Conservation (phyloP, 1,140 invertebrate genomes). For the silkworm (Bombyx mori) region ASM3026992v2 NC_085115.1:7044501-7045000, state of each 20-base stretch:
- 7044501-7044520: not conserved
- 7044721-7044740: not conserved
- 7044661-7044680: conserved; percentile 78
- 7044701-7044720: conserved; percentile 74
- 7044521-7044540: not conserved
- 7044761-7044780: too few species aligned
- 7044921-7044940: too few species aligned
- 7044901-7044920: too few species aligned
- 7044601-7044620: conserved; percentile 78
- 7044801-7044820: too few species aligned
- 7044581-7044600: conserved; percentile 81
- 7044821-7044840: too few species aligned
- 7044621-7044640: conserved; percentile 79
- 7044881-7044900: too few species aligned
- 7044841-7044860: too few species aligned
- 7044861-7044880: too few species aligned
- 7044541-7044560: conserved; percentile 14
- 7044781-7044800: too few species aligned
- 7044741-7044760: not conserved
- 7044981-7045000: not conserved
- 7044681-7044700: conserved; percentile 79
- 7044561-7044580: conserved; percentile 78
- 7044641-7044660: conserved; percentile 75
- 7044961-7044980: too few species aligned
- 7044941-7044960: too few species aligned